phyloP scores from a whole-genome alignment of 2,888 invertebrate species.

The Orthonychiurus folsomi region DNA sequence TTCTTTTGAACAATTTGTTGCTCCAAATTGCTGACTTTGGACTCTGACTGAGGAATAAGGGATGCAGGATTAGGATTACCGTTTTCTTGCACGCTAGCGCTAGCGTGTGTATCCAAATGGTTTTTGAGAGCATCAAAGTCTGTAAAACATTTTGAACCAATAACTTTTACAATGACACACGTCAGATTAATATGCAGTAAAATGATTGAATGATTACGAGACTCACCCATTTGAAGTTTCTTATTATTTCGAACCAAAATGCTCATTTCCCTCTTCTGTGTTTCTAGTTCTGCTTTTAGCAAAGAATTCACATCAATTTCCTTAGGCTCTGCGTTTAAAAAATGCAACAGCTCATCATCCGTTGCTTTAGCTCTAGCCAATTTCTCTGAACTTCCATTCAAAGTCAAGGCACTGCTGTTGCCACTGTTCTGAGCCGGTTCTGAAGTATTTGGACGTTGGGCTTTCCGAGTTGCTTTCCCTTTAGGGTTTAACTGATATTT shows the following conservation, averaged over 20 bases:
- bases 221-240: constrained; percentile 37
- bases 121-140: constrained; percentile 12
- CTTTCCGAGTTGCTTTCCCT: too few species aligned
- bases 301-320: constrained; percentile 34
- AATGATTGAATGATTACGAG: too few species aligned
- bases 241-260: constrained; percentile 34
- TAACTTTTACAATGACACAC: not conserved
- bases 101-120: not conserved
- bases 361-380: constrained; percentile 3
- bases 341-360: constrained; percentile 37
- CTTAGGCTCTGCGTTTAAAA: constrained; percentile 30
- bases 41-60: not conserved
- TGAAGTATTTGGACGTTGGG: too few species aligned
- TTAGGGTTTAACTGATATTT: too few species aligned
- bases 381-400: not conserved
- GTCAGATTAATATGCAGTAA: too few species aligned
- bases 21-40: not conserved
- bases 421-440: too few species aligned
- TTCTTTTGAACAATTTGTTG: constrained; percentile 23
- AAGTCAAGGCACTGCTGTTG: too few species aligned
- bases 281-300: constrained; percentile 33
- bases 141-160: not conserved
- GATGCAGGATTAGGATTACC: not conserved
- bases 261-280: constrained; percentile 34
- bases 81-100: not conserved